These are phyloP conservation scores for Portunus trituberculatus DNA, from an alignment of 1,140 invertebrate genomes.

Conservation along the genomic window DNA sequence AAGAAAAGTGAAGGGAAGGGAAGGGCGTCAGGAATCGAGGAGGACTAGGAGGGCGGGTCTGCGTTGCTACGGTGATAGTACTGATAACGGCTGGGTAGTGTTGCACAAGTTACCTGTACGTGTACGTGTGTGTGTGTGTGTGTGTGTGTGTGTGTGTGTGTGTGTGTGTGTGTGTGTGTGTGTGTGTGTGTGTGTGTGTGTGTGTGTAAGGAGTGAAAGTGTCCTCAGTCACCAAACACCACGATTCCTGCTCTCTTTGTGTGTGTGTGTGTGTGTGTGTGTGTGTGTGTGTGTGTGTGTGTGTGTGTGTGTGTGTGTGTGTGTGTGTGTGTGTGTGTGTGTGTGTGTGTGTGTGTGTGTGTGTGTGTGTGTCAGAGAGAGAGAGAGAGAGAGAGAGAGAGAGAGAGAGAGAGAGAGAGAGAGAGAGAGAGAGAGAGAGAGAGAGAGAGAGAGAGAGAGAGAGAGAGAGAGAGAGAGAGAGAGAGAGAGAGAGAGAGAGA, in stretches of 20 bases:
- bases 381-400: too few species aligned
- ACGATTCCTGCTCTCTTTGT: neutral
- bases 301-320: neutral
- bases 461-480: neutral
- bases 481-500: neutral
- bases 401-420: neutral
- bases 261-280: slow-evolving; percentile 6
- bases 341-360: slow-evolving; percentile 11
- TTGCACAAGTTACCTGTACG: neutral
- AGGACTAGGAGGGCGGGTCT: neutral
- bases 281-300: slow-evolving; percentile 20
- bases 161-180: neutral
- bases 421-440: neutral
- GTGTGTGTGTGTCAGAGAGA: neutral
- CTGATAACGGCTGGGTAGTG: neutral
- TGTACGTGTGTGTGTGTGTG: neutral
- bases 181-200: slow-evolving; percentile 20
- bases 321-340: slow-evolving; percentile 13
- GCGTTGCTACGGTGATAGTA: neutral
- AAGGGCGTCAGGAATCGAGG: neutral
- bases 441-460: neutral
- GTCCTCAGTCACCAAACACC: neutral
- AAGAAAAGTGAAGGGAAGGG: neutral
- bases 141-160: neutral
- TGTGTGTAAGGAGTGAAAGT: neutral